Percentiles rank a stretch among this genome's conserved stretches.
Conservation (phyloP, 2,113 vertebrate species). For the Mormyrus lacerda region DNA sequence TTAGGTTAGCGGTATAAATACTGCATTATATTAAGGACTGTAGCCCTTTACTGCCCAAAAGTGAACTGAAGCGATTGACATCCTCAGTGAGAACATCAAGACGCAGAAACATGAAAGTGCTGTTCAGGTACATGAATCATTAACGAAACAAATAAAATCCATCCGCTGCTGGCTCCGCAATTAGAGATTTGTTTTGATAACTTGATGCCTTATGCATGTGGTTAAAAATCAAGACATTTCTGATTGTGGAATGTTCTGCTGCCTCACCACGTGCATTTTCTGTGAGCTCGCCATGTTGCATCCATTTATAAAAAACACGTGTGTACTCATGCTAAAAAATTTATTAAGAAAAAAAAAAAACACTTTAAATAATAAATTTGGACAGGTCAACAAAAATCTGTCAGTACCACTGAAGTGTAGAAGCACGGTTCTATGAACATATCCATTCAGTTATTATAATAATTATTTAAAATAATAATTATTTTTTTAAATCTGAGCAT, state of each 20-base stretch:
- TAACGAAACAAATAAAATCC: neutral
- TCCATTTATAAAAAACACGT: neutral
- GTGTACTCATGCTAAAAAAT: neutral
- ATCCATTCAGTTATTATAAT: neutral
- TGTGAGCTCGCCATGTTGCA: neutral
- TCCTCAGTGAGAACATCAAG: neutral
- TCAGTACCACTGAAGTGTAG: neutral
- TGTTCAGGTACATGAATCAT: neutral
- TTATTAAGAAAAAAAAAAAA: neutral
- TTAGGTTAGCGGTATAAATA: neutral
- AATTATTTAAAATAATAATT: neutral
- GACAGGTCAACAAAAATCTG: neutral
- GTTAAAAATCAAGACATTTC: neutral
- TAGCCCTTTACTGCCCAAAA: neutral
- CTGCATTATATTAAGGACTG: neutral
- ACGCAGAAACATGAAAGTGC: neutral
- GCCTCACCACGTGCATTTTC: neutral
- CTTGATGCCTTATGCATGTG: neutral
- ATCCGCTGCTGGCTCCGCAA: neutral
- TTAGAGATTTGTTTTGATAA: neutral
- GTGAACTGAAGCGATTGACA: neutral
- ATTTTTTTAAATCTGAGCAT: neutral
- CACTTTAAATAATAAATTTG: neutral
- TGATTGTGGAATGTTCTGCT: neutral
- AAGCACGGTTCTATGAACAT: neutral